Percentiles rank a stretch among this genome's conserved stretches.
These are phyloP conservation scores for Sesamia inferens DNA, from an alignment of 2,888 invertebrate genomes.

Conservation along the genomic window DNA sequence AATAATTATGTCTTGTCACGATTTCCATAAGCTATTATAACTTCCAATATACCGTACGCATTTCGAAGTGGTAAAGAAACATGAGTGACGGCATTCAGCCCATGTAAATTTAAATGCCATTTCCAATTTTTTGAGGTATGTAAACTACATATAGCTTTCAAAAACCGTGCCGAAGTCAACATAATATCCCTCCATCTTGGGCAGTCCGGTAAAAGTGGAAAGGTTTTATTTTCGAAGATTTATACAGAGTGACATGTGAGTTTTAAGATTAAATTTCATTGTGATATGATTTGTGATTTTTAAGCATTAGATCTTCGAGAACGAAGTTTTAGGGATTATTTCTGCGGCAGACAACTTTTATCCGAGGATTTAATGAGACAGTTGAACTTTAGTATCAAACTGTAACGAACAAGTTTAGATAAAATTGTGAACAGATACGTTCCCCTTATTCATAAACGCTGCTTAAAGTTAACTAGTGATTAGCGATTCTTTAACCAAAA, in stretches of 20 bases:
- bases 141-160: background rate
- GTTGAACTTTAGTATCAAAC: background rate
- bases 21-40: constrained; percentile 6
- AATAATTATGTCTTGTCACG: background rate
- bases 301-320: constrained; percentile 1
- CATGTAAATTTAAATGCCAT: background rate
- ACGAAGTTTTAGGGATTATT: background rate
- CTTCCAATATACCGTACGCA: background rate
- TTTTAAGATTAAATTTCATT: background rate
- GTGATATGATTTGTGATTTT: background rate
- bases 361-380: background rate
- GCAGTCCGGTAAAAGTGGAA: background rate
- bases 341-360: background rate
- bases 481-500: no score
- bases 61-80: background rate
- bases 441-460: no score
- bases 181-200: no score
- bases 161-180: background rate
- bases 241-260: background rate
- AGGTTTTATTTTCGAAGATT: background rate
- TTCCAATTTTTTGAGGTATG: background rate
- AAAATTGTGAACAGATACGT: no score
- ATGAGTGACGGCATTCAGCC: background rate
- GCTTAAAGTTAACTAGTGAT: no score
- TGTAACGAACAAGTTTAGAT: no score